Evolutionary conservation across 2,113 vertebrate species (phyloP).

Genomic region (Thalassarche chlororhynchos): DNA sequence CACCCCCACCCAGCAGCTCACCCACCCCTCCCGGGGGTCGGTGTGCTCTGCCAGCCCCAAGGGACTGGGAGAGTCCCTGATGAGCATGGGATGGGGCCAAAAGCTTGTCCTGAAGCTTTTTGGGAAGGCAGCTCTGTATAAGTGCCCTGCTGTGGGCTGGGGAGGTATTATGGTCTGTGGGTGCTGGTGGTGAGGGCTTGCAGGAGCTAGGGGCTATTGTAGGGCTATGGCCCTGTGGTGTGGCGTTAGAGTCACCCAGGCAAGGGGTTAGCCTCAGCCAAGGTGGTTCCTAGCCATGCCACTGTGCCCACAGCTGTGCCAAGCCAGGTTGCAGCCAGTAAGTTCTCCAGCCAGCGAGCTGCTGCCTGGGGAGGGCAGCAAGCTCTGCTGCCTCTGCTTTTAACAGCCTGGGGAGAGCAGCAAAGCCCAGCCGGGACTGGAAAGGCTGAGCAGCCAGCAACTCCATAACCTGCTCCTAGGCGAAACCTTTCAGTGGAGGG

Average conservation of each 20-base stretch:
- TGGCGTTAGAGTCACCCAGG: neutral
- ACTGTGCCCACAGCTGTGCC: neutral
- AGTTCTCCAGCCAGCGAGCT: neutral
- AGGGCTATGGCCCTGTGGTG: neutral
- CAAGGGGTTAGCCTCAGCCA: neutral
- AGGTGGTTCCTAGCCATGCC: neutral
- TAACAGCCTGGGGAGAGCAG: neutral
- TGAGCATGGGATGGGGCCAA: neutral
- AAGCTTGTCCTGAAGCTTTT: neutral
- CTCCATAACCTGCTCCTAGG: neutral
- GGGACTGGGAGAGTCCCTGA: rapidly evolving
- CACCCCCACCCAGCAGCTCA: neutral
- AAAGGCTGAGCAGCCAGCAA: neutral
- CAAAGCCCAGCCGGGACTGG: neutral
- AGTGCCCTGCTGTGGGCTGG: neutral
- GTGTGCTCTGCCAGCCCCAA: neutral
- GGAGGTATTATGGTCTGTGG: neutral
- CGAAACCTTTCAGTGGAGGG: neutral
- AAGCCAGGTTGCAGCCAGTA: neutral
- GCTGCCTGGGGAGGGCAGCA: neutral
- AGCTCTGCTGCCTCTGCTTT: neutral
- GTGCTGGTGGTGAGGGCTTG: neutral
- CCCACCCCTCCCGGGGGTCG: rapidly evolving
- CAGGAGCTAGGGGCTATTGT: neutral
- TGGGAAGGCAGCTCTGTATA: neutral